A percentile compares a stretch with the other conserved stretches of the same genome.
phyloP scores from a whole-genome alignment of 2,113 vertebrate genomes.

The Campylomormyrus tamandua region DNA sequence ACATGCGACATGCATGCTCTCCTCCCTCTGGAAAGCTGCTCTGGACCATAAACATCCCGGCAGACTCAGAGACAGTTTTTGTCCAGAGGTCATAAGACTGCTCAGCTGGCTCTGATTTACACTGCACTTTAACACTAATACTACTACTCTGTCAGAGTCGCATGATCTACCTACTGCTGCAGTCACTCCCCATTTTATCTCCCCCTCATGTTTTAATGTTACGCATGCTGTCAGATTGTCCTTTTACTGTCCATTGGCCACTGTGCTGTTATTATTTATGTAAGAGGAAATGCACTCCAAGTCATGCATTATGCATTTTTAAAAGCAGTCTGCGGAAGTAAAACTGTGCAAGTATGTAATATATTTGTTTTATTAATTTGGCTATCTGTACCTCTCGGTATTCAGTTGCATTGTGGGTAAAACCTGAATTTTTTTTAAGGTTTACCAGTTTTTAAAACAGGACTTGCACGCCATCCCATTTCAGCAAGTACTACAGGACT shows the following conservation, averaged over 20 bases:
- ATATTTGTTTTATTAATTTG: neutral
- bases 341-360: neutral
- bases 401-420: neutral
- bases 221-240: neutral
- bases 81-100: neutral
- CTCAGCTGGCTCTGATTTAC: neutral
- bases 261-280: neutral
- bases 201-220: neutral
- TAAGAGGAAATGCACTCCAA: neutral
- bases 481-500: neutral
- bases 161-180: neutral
- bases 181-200: neutral
- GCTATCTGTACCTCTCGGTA: neutral
- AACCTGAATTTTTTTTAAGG: neutral
- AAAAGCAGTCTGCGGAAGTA: neutral
- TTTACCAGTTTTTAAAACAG: neutral
- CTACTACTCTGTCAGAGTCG: neutral
- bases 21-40: neutral
- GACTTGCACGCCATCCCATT: neutral
- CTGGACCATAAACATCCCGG: neutral
- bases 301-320: neutral
- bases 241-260: neutral
- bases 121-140: neutral
- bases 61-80: neutral
- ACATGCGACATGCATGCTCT: neutral